Base-by-base conservation (phyloP, 2,888 invertebrate genomes). In the Caradrina clavipalpis region DNA sequence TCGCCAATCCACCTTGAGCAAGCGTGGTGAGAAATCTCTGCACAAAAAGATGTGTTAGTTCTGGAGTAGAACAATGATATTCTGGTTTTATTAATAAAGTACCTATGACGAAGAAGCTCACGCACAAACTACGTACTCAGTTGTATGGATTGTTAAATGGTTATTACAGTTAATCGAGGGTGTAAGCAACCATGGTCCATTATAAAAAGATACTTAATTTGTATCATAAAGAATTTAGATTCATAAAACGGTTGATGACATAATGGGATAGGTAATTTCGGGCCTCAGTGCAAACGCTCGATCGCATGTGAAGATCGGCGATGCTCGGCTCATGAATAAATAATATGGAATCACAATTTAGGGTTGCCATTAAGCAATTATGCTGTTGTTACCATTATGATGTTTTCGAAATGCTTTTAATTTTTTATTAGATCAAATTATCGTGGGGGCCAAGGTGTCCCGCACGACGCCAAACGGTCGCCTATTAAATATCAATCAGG, bases 331-430 rank as follows among this genome's bases (percentile, higher is more conserved):
- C 94, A 94, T 95, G 95, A 95, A 94, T 95, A 95, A 94, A 95
- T 95, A 94, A 95, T 94, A 92, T 89, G 87, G 88, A 93, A 91
- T 94, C 93, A 93, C 90, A 94, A 94, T 94, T 94, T 92, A 90
- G 91, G 80, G 86, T 89, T 87, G 89, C 92, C 95, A 95, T 96
- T 95, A 96, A 93, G 93, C 93, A 95, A 96, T 96, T 95, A 95
- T 93, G 88, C 89, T 83, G 93, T 93, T 94, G 93, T 94, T 94
- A 93, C 89, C 92, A 93, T 92, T 92, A 94, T 91, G 87, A 94
- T 93, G 92, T 94, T 95, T 93, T 94, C 84, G 88, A 94, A 95
- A 94, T 92, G 94, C 94, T 94, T 95, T 96, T 94, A 95, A 95
- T 94, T 95, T 95, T 96, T 95, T 95, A 95, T 94, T 93, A 92